Evolutionary conservation across 2,113 vertebrate genomes (phyloP), one percentile per base, ranked within the genome.

Genomic region (Elephantulus edwardii): DNA sequence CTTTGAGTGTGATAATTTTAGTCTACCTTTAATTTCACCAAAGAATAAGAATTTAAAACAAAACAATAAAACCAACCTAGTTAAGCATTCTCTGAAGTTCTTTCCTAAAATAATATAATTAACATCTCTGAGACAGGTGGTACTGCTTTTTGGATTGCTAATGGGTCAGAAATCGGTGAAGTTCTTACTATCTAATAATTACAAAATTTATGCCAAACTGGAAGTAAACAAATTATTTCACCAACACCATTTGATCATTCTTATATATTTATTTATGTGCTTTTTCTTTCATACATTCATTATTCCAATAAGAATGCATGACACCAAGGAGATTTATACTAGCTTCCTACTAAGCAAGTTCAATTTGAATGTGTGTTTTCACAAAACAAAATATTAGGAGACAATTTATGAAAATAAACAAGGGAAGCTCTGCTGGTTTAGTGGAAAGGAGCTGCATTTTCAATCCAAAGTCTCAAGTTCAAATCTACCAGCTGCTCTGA

Each of bases 1-100:
- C 20, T 16, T 83, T 28, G 13, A 26, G 5, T 28, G 10, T 17
- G 66, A 54, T 38, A 19, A 54, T 52, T 60, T n/a, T n/a, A n/a
- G n/a, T 52, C 22, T 79, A n/a, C 38, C 62, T 46, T n/a, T n/a
- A 38, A 84, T 82, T 85, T 92, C 78, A 42, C n/a, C n/a, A 87
- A 16, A 60, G 33, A 54, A 13, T 26, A 12, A 7, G 42, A 60
- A 81, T 35, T 46, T 46, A 38, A 62, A 20, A 81, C 28, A 22
- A 71, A 71, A 40, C 24, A 71, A 71, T 22, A 70, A 70, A 70
- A 66, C 33, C 13, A 33, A 33, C 6, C 44, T 74, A 54, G 30
- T 26, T 46, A 82, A 81, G 60, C 33, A 44, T 60, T 66, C 35
- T 7, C 38, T 78, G 28, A 3, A 7, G 1, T 24, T 62, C 48